Evolutionary conservation across 2,888 invertebrate genomes (phyloP).

Genomic region (Galerucella pusilla): DNA sequence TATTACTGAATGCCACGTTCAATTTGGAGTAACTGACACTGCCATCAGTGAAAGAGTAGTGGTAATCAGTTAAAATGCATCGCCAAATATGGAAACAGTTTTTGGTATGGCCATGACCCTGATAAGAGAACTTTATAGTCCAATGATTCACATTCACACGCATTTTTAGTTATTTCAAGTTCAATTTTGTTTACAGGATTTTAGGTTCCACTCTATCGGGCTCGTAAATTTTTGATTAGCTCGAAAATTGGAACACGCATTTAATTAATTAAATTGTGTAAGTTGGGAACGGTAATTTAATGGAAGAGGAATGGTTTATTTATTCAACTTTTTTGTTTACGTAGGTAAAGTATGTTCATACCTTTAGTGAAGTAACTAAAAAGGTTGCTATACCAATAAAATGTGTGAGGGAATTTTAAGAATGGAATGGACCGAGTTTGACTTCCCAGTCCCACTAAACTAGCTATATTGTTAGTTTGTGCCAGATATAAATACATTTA

Average conservation of each 20-base stretch:
- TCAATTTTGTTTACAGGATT: conserved; percentile 10
- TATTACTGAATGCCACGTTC: conserved; percentile 15
- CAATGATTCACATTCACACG: conserved; percentile 27
- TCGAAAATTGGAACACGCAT: neutral
- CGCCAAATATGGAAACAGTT: conserved; percentile 29
- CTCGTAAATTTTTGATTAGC: neutral
- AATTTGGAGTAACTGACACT: conserved; percentile 9
- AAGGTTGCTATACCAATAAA: too few relatives aligned
- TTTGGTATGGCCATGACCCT: conserved; percentile 27
- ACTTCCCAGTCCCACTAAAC: too few relatives aligned
- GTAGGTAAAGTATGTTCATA: neutral
- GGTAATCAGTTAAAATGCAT: conserved; percentile 14
- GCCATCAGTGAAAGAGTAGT: conserved; percentile 14
- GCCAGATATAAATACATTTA: too few relatives aligned
- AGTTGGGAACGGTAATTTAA: neutral
- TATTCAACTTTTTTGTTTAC: too few relatives aligned
- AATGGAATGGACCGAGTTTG: too few relatives aligned
- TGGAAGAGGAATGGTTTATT: neutral
- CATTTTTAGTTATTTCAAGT: conserved; percentile 14
- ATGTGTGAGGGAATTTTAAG: too few relatives aligned
- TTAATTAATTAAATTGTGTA: neutral
- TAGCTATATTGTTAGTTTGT: too few relatives aligned
- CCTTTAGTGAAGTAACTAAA: too few relatives aligned
- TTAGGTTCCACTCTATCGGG: neutral
- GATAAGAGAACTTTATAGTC: conserved; percentile 15